Base-by-base conservation (phyloP, 2,888 invertebrate genomes). In the Drosophila mercatorum region DNA sequence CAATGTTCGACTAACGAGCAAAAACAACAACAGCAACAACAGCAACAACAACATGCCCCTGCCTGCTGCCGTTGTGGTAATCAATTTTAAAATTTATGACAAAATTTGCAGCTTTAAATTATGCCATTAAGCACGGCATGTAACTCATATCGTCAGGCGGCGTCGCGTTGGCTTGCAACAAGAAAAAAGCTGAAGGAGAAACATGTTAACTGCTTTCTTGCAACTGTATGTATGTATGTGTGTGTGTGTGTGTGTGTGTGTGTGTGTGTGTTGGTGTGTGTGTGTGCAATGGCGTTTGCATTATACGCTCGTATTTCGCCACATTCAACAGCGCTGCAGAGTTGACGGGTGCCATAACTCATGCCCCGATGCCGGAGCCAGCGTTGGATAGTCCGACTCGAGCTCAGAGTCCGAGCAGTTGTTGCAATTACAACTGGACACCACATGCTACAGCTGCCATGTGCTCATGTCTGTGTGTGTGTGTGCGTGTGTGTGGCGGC, bases 81-180 rank as follows among this genome's bases (percentile, higher is more conserved):
- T 87, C 87, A 87, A 85, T 89, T 90, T 91, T 91, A 88, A 91
- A 91, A 91, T 91, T 91, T 91, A 91, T 91, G 91, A 91, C 91
- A 91, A 91, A 91, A 91, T 91, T 91, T 91, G 91, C 91, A 91
- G 91, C 90, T 91, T 91, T 91, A 91, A 91, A 91, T 91, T 91
- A 91, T 91, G 90, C 91, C 90, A 91, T 91, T 91, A 91, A 91
- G 91, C 90, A 91, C 89, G 91, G 89, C 91, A 91, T 91, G 91
- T 90, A 91, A 91, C 90, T 91, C 91, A 91, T 91, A 91, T 90
- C 90, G 89, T 83, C 86, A 86, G 84, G 79, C 84, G 70, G 84
- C 68, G 65, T 53, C 78, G 72, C 70, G 72, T 68, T 87, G 87
- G 87, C 84, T 84, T 83, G 72, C 83, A 83, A 87, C 84, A 81